Evolutionary conservation across 1,140 invertebrate genomes (phyloP).

Genomic region (Leptopilina boulardi): DNA sequence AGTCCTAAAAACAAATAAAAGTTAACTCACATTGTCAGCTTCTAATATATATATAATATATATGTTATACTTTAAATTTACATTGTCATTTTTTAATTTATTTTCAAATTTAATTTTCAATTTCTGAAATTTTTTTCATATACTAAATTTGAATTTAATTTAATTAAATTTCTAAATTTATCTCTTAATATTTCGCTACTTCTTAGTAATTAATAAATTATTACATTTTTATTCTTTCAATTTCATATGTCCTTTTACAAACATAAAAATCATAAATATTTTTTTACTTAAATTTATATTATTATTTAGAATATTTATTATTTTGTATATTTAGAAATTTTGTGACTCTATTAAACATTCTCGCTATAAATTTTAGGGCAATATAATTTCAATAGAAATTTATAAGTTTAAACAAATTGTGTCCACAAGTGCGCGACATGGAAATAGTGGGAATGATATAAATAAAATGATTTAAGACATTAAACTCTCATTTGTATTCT

Average conservation of each 20-base stretch:
- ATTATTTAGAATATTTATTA: no score
- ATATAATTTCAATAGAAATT: background rate
- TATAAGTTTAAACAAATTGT: background rate
- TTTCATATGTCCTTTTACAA: no score
- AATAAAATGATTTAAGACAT: conserved; percentile 13
- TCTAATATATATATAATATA: background rate
- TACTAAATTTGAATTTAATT: no score
- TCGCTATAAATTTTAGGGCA: background rate
- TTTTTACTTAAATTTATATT: no score
- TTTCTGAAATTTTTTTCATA: no score
- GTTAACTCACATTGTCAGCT: background rate
- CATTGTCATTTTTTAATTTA: background rate
- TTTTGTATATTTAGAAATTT: background rate
- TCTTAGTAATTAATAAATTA: no score
- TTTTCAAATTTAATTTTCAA: no score
- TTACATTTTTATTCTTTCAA: no score
- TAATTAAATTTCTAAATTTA: no score
- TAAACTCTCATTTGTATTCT: background rate
- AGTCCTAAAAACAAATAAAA: background rate
- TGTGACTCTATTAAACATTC: background rate
- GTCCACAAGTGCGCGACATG: no score
- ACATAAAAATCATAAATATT: no score
- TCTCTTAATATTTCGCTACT: no score
- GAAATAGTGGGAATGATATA: background rate
- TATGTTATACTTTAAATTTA: background rate